Evolutionary conservation across 2,797 vertebrate species (phyloP), one percentile per base, ranked within the genome.

Genomic region (Gymnoscopelus braueri): DNA sequence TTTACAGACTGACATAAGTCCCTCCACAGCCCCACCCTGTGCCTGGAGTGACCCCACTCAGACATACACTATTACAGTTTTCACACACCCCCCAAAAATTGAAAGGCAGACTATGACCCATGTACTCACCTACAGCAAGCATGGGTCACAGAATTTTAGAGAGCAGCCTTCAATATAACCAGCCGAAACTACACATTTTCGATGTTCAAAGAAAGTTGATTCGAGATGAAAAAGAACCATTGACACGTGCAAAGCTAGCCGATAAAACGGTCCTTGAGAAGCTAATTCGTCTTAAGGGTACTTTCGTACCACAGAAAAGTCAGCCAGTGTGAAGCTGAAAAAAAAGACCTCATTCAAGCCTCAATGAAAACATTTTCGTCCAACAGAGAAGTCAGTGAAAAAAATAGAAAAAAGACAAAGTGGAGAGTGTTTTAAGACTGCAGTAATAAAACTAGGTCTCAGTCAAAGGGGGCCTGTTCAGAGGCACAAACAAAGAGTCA

Each of bases 1-100:
- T 72, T 77, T 57, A 69, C 67, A 76, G 77, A 66, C 74, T 19
- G 35, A 68, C 81, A 63, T 61, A 72, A 32, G 12, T 64, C 70
- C 39, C 65, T 64, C 55, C 44, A 39, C 53, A 69, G 75, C 80
- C 69, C 71, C 79, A 60, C 78, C 82, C 72, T 8, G 52, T 48
- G 48, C 15, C 26, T 50, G 12, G 44, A 44, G 39, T 44, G 39
- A 44, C 52, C 3, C 49, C 10, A 74, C 60, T 60, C 56, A 26
- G 24, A 49, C 61, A 29, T 49, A 53, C 19, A 59, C 65, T 10
- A 26, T 53, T 47, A 8, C 54, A 57, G 39, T 39, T 39, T 39
- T 8, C 59, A 15, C 35, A 61, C 60, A 32, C 52, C 12, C 62
- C 47, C 52, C 13, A 83, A 75, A 83, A 69, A 70, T 9, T 13